These are phyloP conservation scores for Megaleporinus macrocephalus DNA, from an alignment of 2,113 vertebrate genomes.

Conservation along the genomic window DNA sequence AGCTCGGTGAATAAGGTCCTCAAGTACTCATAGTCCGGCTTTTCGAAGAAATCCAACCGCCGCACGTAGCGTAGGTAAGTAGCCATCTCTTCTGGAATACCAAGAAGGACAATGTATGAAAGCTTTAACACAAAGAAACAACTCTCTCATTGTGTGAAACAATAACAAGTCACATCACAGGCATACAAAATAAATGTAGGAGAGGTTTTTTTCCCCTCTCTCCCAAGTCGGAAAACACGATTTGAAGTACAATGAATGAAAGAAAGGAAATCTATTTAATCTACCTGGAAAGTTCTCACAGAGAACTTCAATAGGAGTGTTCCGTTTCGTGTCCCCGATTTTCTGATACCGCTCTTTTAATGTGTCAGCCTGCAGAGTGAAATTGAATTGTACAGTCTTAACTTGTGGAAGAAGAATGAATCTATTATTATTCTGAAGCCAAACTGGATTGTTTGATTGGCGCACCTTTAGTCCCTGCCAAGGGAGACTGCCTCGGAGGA, in stretches of 20 bases:
- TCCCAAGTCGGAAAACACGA: not conserved
- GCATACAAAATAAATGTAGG: not conserved
- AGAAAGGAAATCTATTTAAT: not conserved
- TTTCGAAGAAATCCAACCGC: conserved; percentile 97
- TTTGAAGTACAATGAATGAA: conserved; percentile 2
- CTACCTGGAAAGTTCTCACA: conserved; percentile 99
- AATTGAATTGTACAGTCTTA: conserved; percentile 6
- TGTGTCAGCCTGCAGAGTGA: conserved; percentile 89
- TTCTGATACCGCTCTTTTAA: conserved; percentile 99
- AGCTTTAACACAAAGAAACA: not conserved
- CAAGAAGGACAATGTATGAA: conserved; percentile 20
- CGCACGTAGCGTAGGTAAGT: conserved; percentile 97
- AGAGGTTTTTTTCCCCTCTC: not conserved
- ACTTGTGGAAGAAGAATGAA: not conserved
- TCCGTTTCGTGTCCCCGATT: conserved; percentile 98
- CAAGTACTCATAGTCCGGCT: conserved; percentile 97
- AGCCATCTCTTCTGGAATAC: conserved; percentile 94
- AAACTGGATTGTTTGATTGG: not conserved
- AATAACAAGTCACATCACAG: not conserved
- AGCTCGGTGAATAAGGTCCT: conserved; percentile 95
- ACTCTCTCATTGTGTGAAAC: not conserved
- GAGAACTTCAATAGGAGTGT: conserved; percentile 97
- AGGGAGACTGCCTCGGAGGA: conserved; percentile 96
- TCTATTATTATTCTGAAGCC: not conserved
- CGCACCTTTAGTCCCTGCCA: conserved; percentile 98